phyloP scores from a whole-genome alignment of 2,113 vertebrate genomes.

The Macrotus californicus region DNA sequence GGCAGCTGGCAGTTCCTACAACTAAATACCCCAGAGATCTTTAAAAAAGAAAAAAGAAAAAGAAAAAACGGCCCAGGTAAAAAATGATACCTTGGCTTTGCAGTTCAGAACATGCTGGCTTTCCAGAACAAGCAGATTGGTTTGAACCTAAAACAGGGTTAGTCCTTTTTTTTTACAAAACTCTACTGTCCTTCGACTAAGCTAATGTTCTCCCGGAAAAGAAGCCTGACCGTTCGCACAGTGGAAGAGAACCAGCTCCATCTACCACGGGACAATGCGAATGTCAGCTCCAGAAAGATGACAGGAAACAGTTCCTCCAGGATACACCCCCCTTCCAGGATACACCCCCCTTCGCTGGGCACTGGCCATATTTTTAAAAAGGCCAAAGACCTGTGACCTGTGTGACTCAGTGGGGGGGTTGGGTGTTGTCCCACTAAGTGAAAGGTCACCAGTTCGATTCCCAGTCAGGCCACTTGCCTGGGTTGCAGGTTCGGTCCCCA shows the following conservation, averaged over 20 bases:
- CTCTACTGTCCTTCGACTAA: neutral
- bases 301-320: neutral
- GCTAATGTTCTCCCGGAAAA: neutral
- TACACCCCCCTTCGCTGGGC: neutral
- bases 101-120: neutral
- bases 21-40: neutral
- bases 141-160: neutral
- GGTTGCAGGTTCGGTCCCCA: no score
- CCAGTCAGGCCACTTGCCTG: no score
- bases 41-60: neutral
- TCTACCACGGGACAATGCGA: neutral
- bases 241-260: fast-evolving
- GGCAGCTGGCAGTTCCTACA: neutral
- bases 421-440: no score
- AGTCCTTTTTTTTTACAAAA: neutral
- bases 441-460: no score
- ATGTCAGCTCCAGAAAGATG: neutral
- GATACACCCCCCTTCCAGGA: neutral
- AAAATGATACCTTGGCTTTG: neutral
- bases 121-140: neutral
- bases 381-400: neutral
- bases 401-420: no score
- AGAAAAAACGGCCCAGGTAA: neutral
- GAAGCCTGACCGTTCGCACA: neutral
- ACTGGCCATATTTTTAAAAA: neutral